A percentile compares a stretch with the other conserved stretches of the same genome.
These are phyloP conservation scores for Beris morrisii DNA, from an alignment of 2,888 invertebrate species.

Conservation along the genomic window DNA sequence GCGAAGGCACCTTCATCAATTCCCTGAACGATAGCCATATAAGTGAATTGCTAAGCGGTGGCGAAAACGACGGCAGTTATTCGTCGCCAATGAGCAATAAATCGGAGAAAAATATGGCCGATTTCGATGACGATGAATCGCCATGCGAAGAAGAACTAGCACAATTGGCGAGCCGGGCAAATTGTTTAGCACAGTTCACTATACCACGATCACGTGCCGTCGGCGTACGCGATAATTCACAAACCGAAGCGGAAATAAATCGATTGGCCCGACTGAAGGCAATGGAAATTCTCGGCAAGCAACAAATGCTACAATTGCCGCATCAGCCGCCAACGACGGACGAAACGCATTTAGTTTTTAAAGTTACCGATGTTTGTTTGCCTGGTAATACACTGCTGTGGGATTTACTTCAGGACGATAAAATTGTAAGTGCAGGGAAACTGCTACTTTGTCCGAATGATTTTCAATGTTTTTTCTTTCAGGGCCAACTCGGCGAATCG, in stretches of 20 bases:
- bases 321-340: conserved; percentile 5
- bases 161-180: conserved; percentile 70
- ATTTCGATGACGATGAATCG: conserved; percentile 88
- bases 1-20: conserved; percentile 54
- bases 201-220: conserved; percentile 34
- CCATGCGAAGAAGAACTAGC: conserved; percentile 84
- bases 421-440: conserved; percentile 68
- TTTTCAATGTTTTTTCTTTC: conserved; percentile 39
- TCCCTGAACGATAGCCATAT: conserved; percentile 57
- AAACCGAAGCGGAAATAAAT: conserved; percentile 3
- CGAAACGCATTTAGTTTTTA: conserved; percentile 48
- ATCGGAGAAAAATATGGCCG: conserved; percentile 92
- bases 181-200: conserved; percentile 46
- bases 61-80: conserved; percentile 82
- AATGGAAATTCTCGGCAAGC: conserved; percentile 11
- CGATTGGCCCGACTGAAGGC: background rate
- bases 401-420: conserved; percentile 91
- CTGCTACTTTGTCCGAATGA: too few species aligned
- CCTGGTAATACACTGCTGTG: conserved; percentile 91
- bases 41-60: conserved; percentile 59
- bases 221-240: conserved; percentile 23
- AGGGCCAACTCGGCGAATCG: conserved; percentile 86
- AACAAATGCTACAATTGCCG: background rate
- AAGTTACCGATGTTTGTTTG: conserved; percentile 73
- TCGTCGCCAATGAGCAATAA: conserved; percentile 92